Evolutionary conservation across 2,888 invertebrate genomes (phyloP), one percentile per base, ranked within the genome.

Genomic region (Cybosia mesomella): DNA sequence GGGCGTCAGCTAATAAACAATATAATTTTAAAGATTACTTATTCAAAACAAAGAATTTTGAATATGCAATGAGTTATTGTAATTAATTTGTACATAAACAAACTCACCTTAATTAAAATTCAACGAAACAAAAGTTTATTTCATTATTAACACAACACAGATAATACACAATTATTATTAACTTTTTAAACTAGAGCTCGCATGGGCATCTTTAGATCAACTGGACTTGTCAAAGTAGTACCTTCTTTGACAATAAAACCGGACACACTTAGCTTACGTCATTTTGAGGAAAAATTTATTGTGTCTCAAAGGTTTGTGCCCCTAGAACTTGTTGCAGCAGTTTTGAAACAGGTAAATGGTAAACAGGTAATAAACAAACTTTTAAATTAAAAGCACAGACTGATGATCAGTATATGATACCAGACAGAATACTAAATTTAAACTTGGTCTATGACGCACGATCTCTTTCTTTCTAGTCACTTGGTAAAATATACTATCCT

Each of bases 251-350:
- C 28, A 28, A 11, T 8, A 21, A 61, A 58, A 61, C 39, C 61
- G 61, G 61, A 49, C 28, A 49, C 28, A n/a, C 7, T 28, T 9
- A 43, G 7, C 28, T 61, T 61, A 61, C 61, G 49, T 32, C 49
- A 61, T 49, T 24, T n/a, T 28, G n/a, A 61, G 43, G 49, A 61
- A 61, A 61, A 61, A n/a, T 0, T 32, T 28, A 5, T 28, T n/a
- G n/a, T n/a, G 18, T 13, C 11, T 1, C 2, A 43, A 11, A 18
- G 8, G n/a, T 61, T 18, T 49, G 28, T 61, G 28, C 11, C 61
- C 28, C 11, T 32, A 32, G 5, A 49, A 59, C 36, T 4, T 24
- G n/a, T 22, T 15, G 24, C 24, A 22, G 9, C 15, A 4, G 43
- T 43, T 18, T 43, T 39, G 18, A 43, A 5, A 7, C 18, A 43